phyloP scores from a whole-genome alignment of 2,113 vertebrate species.

The Sapajus apella region DNA sequence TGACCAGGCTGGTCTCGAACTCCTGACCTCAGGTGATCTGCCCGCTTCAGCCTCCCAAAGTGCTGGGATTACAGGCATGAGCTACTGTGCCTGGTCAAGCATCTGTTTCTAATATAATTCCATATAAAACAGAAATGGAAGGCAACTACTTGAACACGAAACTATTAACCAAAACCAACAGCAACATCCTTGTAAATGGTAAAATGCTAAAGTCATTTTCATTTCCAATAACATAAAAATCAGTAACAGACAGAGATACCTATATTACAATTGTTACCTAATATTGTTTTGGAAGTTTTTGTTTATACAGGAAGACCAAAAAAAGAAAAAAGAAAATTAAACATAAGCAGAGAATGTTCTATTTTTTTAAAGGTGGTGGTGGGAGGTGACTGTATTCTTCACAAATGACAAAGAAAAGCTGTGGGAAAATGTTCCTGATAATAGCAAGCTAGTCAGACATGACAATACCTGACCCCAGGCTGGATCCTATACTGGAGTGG shows the following conservation, averaged over 20 bases:
- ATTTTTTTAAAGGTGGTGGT: neutral
- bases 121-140: neutral
- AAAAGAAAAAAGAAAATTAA: neutral
- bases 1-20: too few relatives aligned
- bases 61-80: too few relatives aligned
- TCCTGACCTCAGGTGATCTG: too few relatives aligned
- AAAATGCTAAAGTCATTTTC: neutral
- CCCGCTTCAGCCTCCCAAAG: too few relatives aligned
- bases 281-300: neutral
- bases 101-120: neutral
- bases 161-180: neutral
- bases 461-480: neutral
- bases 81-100: too few relatives aligned
- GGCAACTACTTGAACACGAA: neutral
- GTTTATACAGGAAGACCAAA: neutral
- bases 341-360: neutral
- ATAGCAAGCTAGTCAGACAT: neutral
- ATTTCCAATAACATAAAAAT: constrained; percentile 10
- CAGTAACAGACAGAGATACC: neutral
- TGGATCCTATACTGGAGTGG: neutral
- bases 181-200: neutral
- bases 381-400: neutral
- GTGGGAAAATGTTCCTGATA: neutral
- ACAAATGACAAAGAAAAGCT: neutral
- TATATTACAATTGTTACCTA: neutral